Base-by-base conservation (phyloP, 2,113 vertebrate species). In the Vulpes vulpes region DNA sequence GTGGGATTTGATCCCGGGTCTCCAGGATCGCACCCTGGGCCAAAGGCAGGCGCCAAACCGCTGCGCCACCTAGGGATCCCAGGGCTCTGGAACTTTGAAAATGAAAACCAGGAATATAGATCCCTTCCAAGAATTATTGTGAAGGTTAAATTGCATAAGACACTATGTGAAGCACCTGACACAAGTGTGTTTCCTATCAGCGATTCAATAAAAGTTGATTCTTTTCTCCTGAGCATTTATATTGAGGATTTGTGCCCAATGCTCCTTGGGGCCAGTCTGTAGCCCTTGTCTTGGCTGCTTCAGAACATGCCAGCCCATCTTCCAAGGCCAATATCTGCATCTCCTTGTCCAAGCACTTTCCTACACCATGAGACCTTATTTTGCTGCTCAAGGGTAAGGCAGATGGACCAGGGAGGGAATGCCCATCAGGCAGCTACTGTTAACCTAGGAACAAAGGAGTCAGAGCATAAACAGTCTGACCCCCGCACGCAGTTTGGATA, bases 261-360 rank as follows among this genome's bases (percentile, higher is more conserved):
- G 22, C 2, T 30, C n/a, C 32, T 2, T 38, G 43, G 0, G 0
- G 22, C 32, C 22, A 69, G 25, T 1, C 20, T 17, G 1, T 23
- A 17, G 5, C 10, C 51, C 27, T 88, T 27, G 30, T 38, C 11
- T 57, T 59, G 57, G 8, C 55, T 8, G 2, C 59, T 30, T 10
- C 12, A 11, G 2, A 1, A 14, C 11, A 49, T 0, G 0, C 15
- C 19, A 35, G 2, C 15, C 22, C 10, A 16, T n/a, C 57, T 27
- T 27, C 19, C 51, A 60, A 14, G 11, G 6, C 30, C 11, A 25
- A 4, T 51, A 49, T 17, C 27, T 65, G n/a, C 38, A 3, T 64
- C 43, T 22, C 1, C 23, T 91, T 53, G 5, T 8, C 27, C 4
- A 20, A 8, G 22, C 23, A 1, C 35, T 38, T 55, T 20, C 55